Evolutionary conservation across 1,140 invertebrate species (phyloP), one percentile per base, ranked within the genome.

Genomic region (Drosophila sp.): DNA sequence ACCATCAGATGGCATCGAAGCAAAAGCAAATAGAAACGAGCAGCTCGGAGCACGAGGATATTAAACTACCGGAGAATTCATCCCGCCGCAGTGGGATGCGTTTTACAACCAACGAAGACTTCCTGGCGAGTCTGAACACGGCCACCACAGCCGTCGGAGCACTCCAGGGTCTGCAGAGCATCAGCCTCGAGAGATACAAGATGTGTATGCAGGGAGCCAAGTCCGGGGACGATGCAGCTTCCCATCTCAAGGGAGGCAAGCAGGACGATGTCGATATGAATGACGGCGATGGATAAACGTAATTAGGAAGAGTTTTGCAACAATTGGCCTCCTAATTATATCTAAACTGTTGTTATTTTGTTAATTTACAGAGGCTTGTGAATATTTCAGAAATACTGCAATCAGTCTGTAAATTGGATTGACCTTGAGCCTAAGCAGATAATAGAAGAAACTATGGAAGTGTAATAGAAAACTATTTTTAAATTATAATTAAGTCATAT

Each of bases 91-190:
- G 7, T 13, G 76, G 75, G 2, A 76, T 79, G 7, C 71, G 66
- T 4, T 79, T 61, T 21, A 18, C 54, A 7, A 43, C 27, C 0
- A 51, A 74, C 13, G 64, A 51, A 0, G 76, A 78, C 2, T 79
- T 79, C n/a, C 36, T 79, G 6, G 46, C 64, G 32, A 78, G 77
- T 18, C 59, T 79, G 7, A 79, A 65, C 13, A 64, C 51, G 4
- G 54, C 43, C 7, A 76, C 77, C 5, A 79, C 76, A 0, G 38
- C 54, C 0, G 32, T 78, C 2, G 25, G 16, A 4, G 56, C 70
- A 0, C 40, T 73, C 8, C 38, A 69, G 32, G 74, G 58, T 7
- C 34, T 69, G 0, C 34, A 32, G 16, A 46, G 27, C 0, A 27
- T 73, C 2, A 73, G 51, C 14, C 27, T 78, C 29, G 77, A 78